These are phyloP conservation scores for Dolichoris vasculosae DNA, from an alignment of 1,140 invertebrate genomes.

Conservation along the genomic window DNA sequence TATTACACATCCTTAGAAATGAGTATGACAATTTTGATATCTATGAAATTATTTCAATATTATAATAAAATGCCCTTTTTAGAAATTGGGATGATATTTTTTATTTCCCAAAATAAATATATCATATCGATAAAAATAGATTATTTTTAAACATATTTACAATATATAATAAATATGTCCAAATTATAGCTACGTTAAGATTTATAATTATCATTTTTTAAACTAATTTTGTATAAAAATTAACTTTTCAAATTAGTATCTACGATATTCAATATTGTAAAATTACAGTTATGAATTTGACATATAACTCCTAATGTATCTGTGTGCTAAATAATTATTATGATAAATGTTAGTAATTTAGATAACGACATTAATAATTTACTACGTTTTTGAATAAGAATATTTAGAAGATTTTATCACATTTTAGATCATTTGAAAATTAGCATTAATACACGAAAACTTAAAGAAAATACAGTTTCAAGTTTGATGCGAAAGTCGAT, in stretches of 20 bases:
- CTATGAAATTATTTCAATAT: no score
- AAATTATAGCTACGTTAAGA: background rate
- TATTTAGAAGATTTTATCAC: background rate
- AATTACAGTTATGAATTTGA: conserved; percentile 5
- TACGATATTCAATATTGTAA: background rate
- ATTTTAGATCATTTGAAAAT: background rate
- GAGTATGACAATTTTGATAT: no score
- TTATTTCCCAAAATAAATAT: no score
- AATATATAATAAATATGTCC: no score
- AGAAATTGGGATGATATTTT: no score
- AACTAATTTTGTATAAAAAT: background rate
- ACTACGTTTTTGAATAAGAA: background rate
- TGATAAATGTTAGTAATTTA: background rate
- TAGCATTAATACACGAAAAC: background rate
- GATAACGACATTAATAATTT: background rate
- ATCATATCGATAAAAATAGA: no score
- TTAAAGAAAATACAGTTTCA: background rate
- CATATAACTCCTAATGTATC: background rate
- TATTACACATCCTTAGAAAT: no score
- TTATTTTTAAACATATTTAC: no score
- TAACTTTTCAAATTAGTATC: background rate
- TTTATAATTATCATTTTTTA: background rate
- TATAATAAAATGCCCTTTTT: no score
- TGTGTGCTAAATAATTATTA: background rate
- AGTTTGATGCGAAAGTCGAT: background rate